phyloP scores from a whole-genome alignment of 2,113 vertebrate species.

The Apodemus speciosus region DNA sequence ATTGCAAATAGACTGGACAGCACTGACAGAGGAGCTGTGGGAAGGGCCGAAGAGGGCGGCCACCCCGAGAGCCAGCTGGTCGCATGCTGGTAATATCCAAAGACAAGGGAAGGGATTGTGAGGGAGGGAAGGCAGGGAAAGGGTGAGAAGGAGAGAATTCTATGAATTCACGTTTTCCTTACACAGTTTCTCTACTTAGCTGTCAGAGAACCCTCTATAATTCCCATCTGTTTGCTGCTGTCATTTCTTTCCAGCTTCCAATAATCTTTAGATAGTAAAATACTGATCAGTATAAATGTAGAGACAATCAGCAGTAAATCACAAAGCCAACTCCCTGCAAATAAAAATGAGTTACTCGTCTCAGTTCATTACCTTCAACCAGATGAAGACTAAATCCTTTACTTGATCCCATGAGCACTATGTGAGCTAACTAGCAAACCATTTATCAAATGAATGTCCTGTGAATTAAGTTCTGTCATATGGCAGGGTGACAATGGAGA shows the following conservation, averaged over 20 bases:
- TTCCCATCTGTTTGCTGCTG: not conserved
- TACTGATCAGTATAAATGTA: not conserved
- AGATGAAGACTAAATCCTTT: not conserved
- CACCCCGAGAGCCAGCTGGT: conserved; percentile 96
- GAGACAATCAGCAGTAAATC: conserved; percentile 15
- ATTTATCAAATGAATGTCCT: not conserved
- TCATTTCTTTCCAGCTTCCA: not conserved
- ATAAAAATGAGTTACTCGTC: conserved; percentile 36
- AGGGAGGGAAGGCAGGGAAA: not conserved
- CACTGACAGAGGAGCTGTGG: conserved; percentile 96
- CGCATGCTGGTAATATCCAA: conserved; percentile 87
- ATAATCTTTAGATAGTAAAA: not conserved
- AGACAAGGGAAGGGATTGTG: not conserved
- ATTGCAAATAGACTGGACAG: conserved; percentile 98
- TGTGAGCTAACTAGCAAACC: not conserved
- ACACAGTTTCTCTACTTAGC: not conserved
- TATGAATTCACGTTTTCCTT: conserved; percentile 26
- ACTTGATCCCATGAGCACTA: not conserved
- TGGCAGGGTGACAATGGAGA: not conserved
- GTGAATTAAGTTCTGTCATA: conserved; percentile 34
- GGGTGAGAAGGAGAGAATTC: conserved; percentile 32
- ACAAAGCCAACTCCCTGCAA: conserved; percentile 15
- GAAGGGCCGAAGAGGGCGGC: conserved; percentile 96
- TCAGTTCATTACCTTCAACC: conserved; percentile 56
- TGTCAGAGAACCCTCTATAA: not conserved